These are phyloP conservation scores for Thera obeliscata DNA, from an alignment of 2,888 invertebrate genomes.

Conservation along the genomic window DNA sequence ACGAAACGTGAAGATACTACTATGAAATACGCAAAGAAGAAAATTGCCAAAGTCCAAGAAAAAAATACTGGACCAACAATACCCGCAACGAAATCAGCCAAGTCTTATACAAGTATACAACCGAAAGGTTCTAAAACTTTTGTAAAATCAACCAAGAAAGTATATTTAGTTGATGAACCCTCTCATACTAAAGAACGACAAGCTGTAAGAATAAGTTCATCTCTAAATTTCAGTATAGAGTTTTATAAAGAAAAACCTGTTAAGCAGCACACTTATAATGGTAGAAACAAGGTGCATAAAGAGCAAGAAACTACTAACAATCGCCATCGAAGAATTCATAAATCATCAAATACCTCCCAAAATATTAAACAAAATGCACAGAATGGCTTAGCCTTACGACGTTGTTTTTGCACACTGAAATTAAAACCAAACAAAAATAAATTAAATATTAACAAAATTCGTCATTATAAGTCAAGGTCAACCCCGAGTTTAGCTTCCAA, in stretches of 20 bases:
- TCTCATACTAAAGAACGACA: neutral
- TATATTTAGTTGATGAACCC: neutral
- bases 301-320: neutral
- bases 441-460: constrained; percentile 33
- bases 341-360: constrained; percentile 20
- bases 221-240: constrained; percentile 10
- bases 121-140: constrained; percentile 10
- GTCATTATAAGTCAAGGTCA: constrained; percentile 22
- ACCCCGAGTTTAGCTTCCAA: constrained; percentile 23
- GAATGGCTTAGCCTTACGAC: constrained; percentile 39
- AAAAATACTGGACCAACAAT: constrained; percentile 3
- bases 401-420: constrained; percentile 50
- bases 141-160: constrained; percentile 5
- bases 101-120: constrained; percentile 15
- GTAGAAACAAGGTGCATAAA: neutral
- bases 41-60: constrained; percentile 11
- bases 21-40: constrained; percentile 17
- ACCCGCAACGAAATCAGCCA: constrained; percentile 20
- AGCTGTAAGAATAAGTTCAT: constrained; percentile 3
- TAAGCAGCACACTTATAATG: neutral
- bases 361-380: constrained; percentile 10
- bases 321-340: constrained; percentile 7
- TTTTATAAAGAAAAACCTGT: constrained; percentile 5
- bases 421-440: constrained; percentile 42
- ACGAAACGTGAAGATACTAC: neutral